These are phyloP conservation scores for Tenebrosternarchus preto DNA, from an alignment of 2,113 vertebrate species.

Conservation along the genomic window DNA sequence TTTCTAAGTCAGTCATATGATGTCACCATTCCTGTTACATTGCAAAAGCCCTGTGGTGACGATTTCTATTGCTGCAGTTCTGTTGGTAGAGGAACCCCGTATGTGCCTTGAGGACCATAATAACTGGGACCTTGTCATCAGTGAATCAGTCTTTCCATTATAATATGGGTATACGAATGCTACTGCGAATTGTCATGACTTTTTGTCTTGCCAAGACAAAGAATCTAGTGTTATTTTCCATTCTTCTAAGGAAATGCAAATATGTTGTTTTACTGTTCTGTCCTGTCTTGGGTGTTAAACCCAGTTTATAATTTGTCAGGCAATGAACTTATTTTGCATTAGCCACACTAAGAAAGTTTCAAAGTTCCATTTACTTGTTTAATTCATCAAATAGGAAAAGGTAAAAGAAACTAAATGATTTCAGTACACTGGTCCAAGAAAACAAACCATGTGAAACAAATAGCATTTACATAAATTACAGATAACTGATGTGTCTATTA, in stretches of 20 bases:
- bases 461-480: no score
- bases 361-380: neutral
- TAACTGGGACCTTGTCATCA: neutral
- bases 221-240: neutral
- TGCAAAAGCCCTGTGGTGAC: no score
- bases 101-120: neutral
- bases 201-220: neutral
- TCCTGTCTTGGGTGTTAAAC: slow-evolving; percentile 15
- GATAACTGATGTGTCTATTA: no score
- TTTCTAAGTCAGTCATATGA: neutral
- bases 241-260: neutral
- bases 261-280: slow-evolving; percentile 11
- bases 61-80: neutral
- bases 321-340: slow-evolving; percentile 1
- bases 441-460: no score
- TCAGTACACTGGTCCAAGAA: no score
- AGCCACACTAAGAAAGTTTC: neutral
- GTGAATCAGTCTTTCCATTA: neutral
- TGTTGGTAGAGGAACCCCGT: neutral
- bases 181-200: no score
- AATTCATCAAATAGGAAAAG: neutral
- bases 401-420: no score
- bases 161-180: neutral
- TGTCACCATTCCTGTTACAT: neutral
- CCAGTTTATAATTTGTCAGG: slow-evolving; percentile 4